A percentile compares a stretch with the other conserved stretches of the same genome.
Evolutionary conservation across 2,888 invertebrate genomes (phyloP).

Genomic region (Caenorhabditis imperialis): DNA sequence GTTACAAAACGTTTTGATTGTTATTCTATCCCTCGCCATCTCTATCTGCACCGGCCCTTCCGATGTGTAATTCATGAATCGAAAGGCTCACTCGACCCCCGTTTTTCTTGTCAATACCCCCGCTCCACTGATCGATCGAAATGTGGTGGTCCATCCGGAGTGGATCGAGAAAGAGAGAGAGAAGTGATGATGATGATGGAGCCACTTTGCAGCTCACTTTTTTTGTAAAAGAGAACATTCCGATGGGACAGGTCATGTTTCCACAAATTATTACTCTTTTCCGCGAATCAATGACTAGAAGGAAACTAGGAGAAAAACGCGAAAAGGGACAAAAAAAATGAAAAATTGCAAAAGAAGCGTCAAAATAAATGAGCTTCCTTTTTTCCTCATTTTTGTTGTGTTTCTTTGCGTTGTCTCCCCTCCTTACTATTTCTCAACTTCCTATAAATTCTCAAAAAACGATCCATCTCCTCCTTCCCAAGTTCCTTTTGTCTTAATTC

Average conservation of each 20-base stretch:
- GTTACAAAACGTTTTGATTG: constrained; percentile 31
- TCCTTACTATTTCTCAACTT: not conserved
- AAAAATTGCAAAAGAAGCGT: constrained; percentile 38
- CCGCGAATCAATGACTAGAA: too few species aligned
- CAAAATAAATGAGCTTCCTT: constrained; percentile 48
- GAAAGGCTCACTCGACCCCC: constrained; percentile 8
- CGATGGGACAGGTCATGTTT: too few species aligned
- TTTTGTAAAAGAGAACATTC: too few species aligned
- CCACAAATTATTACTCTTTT: too few species aligned
- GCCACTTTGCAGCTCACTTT: too few species aligned
- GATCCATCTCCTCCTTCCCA: not conserved
- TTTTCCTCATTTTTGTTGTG: constrained; percentile 9
- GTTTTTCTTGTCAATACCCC: constrained; percentile 44
- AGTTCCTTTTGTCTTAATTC: constrained; percentile 18
- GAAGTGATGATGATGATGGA: too few species aligned
- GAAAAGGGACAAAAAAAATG: constrained; percentile 22
- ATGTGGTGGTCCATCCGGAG: constrained; percentile 12
- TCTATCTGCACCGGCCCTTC: not conserved
- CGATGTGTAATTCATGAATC: constrained; percentile 49
- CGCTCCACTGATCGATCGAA: constrained; percentile 35
- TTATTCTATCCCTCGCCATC: constrained; percentile 15
- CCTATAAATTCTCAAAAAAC: not conserved
- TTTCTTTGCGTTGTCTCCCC: not conserved
- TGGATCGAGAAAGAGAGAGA: not conserved
- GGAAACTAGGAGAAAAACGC: not conserved